Percentiles rank a stretch among this genome's conserved stretches.
phyloP scores from a whole-genome alignment of 1,140 invertebrate genomes.

The Camponotus pennsylvanicus region DNA sequence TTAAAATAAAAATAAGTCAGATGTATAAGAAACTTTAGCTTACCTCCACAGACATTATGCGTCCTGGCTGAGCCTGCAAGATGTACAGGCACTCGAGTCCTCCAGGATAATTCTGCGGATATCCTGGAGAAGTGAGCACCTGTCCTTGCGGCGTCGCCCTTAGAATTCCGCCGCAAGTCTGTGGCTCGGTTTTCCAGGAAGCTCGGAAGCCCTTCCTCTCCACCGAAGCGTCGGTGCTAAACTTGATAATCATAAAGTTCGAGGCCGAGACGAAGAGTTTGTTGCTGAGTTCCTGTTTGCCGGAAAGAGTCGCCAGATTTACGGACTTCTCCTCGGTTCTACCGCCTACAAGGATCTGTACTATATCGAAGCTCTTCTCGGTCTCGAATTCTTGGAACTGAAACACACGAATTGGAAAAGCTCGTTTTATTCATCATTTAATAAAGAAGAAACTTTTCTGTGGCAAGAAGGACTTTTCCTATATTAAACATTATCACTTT shows the following conservation, averaged over 20 bases:
- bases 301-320: constrained; percentile 96
- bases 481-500: background rate
- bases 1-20: background rate
- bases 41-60: constrained; percentile 95
- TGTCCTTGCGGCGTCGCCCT: constrained; percentile 94
- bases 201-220: constrained; percentile 97
- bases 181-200: constrained; percentile 97
- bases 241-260: constrained; percentile 99
- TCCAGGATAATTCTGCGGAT: constrained; percentile 96
- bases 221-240: constrained; percentile 96
- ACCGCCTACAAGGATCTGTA: constrained; percentile 97
- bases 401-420: background rate
- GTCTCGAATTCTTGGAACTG: constrained; percentile 99
- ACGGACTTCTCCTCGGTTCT: constrained; percentile 97
- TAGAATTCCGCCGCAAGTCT: constrained; percentile 94
- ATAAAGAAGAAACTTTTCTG: background rate
- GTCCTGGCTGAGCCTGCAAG: constrained; percentile 94
- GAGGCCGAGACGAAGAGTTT: constrained; percentile 97
- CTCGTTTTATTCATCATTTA: background rate
- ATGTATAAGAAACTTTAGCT: constrained; percentile 6
- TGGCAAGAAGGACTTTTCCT: no score
- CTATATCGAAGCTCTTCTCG: constrained; percentile 97
- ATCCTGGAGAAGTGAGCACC: constrained; percentile 95
- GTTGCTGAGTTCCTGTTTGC: constrained; percentile 93
- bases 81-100: constrained; percentile 97